A percentile compares a stretch with the other conserved stretches of the same genome.
phyloP scores from a whole-genome alignment of 2,888 invertebrate species.

The Alsophila aescularia region DNA sequence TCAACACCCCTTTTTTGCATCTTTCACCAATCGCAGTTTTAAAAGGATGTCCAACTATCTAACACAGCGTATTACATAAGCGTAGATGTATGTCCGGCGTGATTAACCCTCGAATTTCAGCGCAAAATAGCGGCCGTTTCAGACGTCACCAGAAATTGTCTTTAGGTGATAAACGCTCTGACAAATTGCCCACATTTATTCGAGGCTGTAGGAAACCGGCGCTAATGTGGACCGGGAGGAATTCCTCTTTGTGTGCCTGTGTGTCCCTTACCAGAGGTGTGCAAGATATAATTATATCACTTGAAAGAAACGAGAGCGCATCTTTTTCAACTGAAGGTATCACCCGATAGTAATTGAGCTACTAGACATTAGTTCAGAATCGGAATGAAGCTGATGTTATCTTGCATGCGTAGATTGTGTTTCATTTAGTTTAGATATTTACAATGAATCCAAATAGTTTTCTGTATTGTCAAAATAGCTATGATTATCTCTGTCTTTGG shows the following conservation, averaged over 20 bases:
- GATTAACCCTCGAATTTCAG: slow-evolving; percentile 76
- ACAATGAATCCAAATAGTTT: too few species aligned
- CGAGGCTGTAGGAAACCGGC: slow-evolving; percentile 66
- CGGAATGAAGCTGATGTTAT: not conserved
- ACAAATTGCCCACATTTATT: slow-evolving; percentile 80
- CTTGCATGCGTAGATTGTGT: too few species aligned
- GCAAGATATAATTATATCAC: slow-evolving; percentile 24
- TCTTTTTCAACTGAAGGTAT: slow-evolving; percentile 17
- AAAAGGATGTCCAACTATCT: slow-evolving; percentile 43
- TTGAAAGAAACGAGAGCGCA: slow-evolving; percentile 13
- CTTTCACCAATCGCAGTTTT: too few species aligned
- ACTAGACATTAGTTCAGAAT: not conserved
- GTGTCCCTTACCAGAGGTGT: slow-evolving; percentile 31
- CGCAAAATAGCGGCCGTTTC: slow-evolving; percentile 73
- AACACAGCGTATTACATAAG: slow-evolving; percentile 60
- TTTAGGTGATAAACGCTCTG: slow-evolving; percentile 80
- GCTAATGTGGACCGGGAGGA: slow-evolving; percentile 66
- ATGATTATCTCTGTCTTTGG: too few species aligned
- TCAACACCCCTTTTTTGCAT: too few species aligned
- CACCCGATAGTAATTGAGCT: slow-evolving; percentile 16
- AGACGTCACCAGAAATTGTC: slow-evolving; percentile 78
- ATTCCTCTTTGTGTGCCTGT: slow-evolving; percentile 58
- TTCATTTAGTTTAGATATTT: too few species aligned
- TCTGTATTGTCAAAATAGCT: too few species aligned
- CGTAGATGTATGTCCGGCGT: slow-evolving; percentile 69